These are phyloP conservation scores for Danio kyathit DNA, from an alignment of 2,797 vertebrate genomes.

Conservation along the genomic window DNA sequence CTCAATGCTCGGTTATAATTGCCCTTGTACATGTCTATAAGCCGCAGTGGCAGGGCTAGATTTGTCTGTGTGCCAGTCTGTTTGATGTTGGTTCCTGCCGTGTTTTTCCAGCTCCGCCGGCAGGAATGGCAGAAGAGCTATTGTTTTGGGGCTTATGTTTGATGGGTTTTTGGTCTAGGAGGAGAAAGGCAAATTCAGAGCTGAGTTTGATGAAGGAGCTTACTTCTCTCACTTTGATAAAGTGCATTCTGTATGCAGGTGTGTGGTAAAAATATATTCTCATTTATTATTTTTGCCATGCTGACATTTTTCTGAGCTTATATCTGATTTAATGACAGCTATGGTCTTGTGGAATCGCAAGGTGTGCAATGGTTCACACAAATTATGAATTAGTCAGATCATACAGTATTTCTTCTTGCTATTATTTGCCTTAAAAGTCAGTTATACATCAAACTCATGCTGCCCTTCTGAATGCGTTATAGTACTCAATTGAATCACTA, in stretches of 20 bases:
- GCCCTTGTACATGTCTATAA: conserved; percentile 28
- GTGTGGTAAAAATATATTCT: neutral
- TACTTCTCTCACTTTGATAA: neutral
- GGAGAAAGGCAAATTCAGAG: conserved; percentile 2
- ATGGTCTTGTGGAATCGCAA: neutral
- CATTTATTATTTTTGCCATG: neutral
- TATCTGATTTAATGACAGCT: neutral
- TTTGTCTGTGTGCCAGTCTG: conserved; percentile 45
- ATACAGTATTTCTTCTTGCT: neutral
- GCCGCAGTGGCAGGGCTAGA: conserved; percentile 3
- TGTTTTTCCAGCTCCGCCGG: conserved; percentile 50
- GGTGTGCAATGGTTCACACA: neutral
- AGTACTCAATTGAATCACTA: neutral
- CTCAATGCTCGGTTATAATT: conserved; percentile 13
- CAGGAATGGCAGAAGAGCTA: conserved; percentile 50
- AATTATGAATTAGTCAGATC: neutral
- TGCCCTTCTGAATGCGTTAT: neutral
- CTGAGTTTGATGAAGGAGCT: neutral
- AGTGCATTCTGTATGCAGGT: neutral
- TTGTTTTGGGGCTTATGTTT: conserved; percentile 38
- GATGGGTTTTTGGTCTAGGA: conserved; percentile 15
- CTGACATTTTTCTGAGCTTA: neutral
- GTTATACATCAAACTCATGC: neutral
- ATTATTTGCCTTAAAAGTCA: neutral
- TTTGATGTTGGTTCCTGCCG: conserved; percentile 56